Base-by-base conservation (phyloP, 1,140 invertebrate species). In the Drosophila willistoni region DNA sequence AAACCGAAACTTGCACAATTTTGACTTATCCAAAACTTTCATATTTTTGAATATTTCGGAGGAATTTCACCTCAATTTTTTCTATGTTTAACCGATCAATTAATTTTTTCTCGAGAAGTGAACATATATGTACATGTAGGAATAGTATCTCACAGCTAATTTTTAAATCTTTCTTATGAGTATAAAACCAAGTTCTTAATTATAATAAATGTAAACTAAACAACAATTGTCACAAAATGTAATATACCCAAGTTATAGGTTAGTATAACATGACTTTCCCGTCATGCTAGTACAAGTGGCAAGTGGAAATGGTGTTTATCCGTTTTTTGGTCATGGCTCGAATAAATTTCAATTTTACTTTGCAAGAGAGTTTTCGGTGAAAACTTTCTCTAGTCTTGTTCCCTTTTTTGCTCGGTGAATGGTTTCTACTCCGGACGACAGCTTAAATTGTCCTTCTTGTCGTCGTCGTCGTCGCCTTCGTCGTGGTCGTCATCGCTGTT, bases 261-360 rank as follows among this genome's bases (percentile, higher is more conserved):
- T 22, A 51, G 44, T 19, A 19, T 51, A 22, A 51, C 14, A 47
- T 10, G 44, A 47, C 29, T 57, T 44, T 33, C 22, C 42, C 67
- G 60, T 72, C 60, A 64, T 56, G 71, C 42, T 29, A 75, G 63
- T 71, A 77, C 67, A 89, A 84, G 85, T 84, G 85, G 71, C 84
- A 90, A 84, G 85, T 84, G 81, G 81, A 84, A 89, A 90, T 81
- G 77, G 68, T 84, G 85, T 84, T 89, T 84, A 90, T 89, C 74
- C 84, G 85, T 77, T 87, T 70, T 69, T 65, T 64, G 73, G 55
- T 47, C 73, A 77, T 60, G 63, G 64, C 51, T 68, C 73, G 68
- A 87, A 87, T 84, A 89, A 87, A 89, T 87, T 87, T 87, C 80
- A 89, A 87, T 87, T 87, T 87, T 68, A 22, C 65, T 55, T 29